Evolutionary conservation across 2,888 invertebrate species (phyloP), one percentile per base, ranked within the genome.

Genomic region (Julus scandinavius): DNA sequence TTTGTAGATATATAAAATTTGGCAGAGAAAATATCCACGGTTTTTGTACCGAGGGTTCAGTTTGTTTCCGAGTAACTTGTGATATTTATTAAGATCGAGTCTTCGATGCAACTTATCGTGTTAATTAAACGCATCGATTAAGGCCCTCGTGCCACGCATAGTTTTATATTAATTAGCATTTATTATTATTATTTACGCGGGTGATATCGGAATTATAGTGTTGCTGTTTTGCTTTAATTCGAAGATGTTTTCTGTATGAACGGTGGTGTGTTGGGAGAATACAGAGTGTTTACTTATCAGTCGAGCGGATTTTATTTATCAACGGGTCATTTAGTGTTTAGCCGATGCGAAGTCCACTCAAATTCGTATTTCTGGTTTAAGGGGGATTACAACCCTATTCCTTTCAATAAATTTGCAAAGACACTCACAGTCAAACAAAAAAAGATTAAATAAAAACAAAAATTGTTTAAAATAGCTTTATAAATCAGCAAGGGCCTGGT

Each of bases 141-240:
- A 72, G 4, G 29, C 29, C n/a, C 2, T n/a, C 20, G 63, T 20
- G 20, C 20, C 63, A n/a, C 63, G 13, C n/a, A 63, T 72, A 72
- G 72, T 72, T 72, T 72, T 72, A 72, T 29, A 72, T 29, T 72
- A 72, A 72, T 72, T 72, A 29, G 72, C 72, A 72, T 72, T 72
- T 72, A 72, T 72, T 72, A 72, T 72, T 29, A 20, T 29, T 29
- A 9, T 20, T 29, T 54, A 2, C 2, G 4, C 11, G 54, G 54
- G 2, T 11, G 9, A 15, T 9, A 15, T 54, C 13, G 15, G 9
- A 54, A 13, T 54, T 15, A 15, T 54, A 54, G 15, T 13, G 9
- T 49, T 54, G 54, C 9, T 2, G 15, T 13, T 15, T 15, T 54
- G 13, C 9, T 54, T 54, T 54, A 54, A n/a, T 15, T 54, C 9